Percentiles rank a stretch among this genome's conserved stretches.
phyloP scores from a whole-genome alignment of 2,888 invertebrate genomes.

The Agriotes lineatus region DNA sequence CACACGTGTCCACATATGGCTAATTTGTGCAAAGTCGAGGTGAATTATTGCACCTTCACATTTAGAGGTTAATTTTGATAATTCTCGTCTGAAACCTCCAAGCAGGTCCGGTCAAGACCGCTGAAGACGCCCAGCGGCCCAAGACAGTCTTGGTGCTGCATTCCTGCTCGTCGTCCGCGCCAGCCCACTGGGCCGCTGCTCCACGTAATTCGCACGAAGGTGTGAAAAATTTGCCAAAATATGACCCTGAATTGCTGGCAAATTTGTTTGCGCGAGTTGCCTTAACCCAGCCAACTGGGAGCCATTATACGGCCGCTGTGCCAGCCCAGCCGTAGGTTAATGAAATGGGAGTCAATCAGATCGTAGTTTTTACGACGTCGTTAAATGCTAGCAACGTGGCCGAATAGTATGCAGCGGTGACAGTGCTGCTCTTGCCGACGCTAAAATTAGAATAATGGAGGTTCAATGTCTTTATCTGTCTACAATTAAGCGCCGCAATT shows the following conservation, averaged over 20 bases:
- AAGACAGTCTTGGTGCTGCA: not conserved
- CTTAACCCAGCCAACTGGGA: not conserved
- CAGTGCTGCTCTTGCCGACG: constrained; percentile 28
- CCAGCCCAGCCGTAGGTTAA: constrained; percentile 7
- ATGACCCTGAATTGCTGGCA: constrained; percentile 48
- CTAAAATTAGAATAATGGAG: constrained; percentile 40
- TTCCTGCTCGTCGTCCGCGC: constrained; percentile 20
- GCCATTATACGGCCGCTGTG: not conserved
- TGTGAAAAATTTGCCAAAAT: constrained; percentile 55
- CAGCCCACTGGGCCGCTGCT: constrained; percentile 53
- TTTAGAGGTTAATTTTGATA: too few species aligned
- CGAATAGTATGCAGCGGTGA: constrained; percentile 24
- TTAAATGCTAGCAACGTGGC: constrained; percentile 24
- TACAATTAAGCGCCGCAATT: constrained; percentile 7
- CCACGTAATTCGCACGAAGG: constrained; percentile 50
- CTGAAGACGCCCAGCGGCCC: not conserved
- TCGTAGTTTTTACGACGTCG: constrained; percentile 18
- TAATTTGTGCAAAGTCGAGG: too few species aligned
- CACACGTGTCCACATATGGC: too few species aligned
- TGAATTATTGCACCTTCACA: too few species aligned
- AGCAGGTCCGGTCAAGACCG: not conserved
- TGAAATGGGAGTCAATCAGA: constrained; percentile 20
- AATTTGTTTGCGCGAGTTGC: too few species aligned
- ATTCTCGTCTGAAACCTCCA: not conserved
- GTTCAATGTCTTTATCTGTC: constrained; percentile 42